Base-by-base conservation (phyloP, 2,797 vertebrate genomes). In the Premnoplex brunnescens region DNA sequence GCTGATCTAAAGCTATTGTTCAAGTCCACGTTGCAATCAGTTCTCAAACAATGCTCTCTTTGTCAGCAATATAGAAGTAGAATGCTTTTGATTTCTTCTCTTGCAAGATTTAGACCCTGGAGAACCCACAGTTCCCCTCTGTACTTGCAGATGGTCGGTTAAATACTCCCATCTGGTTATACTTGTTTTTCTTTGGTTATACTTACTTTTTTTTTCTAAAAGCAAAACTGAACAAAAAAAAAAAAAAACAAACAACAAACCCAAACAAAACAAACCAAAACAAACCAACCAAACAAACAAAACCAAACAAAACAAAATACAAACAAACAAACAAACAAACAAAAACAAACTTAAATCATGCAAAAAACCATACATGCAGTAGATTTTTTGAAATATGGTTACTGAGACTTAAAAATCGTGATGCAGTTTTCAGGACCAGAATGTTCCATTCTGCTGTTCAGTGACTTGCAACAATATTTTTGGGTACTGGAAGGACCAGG, bases 1-100 rank as follows among this genome's bases (percentile, higher is more conserved):
- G 43, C 72, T 93, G 83, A 93, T 94, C 79, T 95, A 83, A 82
- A 85, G 85, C 87, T 91, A 93, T 95, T 96, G 82, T 96, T 96
- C 68, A 82, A 94, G 39, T 77, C 26, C 51, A 27, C 63, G 43
- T 44, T 89, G 84, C 75, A 96, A 91, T 96, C 91, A 93, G 58
- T 88, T 91, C 76, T 87, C 82, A 93, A 74, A 96, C 78, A 97
- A 86, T 77, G 74, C 63, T 88, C 60, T 84, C 78, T 96, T 94
- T 94, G 69, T 93, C 69, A 91, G 80, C 52, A 93, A 32, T 59
- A 81, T 23, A 89, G 64, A 95, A 97, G 77, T 73, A 93, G 51
- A 91, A 88, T 85, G n/a, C 93, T 91, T 95, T 95, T 94, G 30
- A 89, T 94, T 97, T 91, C 85, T 79, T 85, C 69, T 93, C 41